A percentile compares a stretch with the other conserved stretches of the same genome.
phyloP scores from a whole-genome alignment of 1,140 invertebrate genomes.

The Bilobella aurantiaca region DNA sequence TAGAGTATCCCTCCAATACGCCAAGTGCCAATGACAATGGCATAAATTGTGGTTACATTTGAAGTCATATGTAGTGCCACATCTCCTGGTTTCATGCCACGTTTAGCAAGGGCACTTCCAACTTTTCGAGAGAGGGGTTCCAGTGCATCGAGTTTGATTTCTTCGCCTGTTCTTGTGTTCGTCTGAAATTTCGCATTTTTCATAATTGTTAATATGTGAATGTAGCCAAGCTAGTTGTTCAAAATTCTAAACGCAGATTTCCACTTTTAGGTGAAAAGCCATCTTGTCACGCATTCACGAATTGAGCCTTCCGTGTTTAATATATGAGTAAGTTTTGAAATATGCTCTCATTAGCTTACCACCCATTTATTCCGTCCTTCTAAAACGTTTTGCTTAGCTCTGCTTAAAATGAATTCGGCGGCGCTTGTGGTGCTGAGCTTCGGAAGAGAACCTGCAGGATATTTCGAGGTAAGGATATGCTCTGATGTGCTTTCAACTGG shows the following conservation, averaged over 20 bases:
- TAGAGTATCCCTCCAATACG: conserved; percentile 29
- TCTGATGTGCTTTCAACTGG: too few species aligned
- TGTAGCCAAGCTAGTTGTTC: background rate
- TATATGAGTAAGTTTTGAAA: background rate
- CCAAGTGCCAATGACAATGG: conserved; percentile 28
- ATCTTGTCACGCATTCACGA: background rate
- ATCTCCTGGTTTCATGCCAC: conserved; percentile 34
- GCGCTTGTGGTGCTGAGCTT: conserved; percentile 21
- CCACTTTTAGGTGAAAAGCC: background rate
- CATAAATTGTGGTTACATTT: conserved; percentile 29
- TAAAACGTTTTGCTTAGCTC: conserved; percentile 18
- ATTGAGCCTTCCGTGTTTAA: conserved; percentile 8
- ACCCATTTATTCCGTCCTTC: conserved; percentile 26
- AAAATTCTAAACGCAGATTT: background rate
- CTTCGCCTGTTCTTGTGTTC: conserved; percentile 25
- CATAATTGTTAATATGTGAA: background rate
- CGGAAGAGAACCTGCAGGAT: conserved; percentile 19
- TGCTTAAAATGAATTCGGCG: conserved; percentile 21
- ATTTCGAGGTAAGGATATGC: conserved; percentile 24
- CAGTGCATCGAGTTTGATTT: conserved; percentile 23
- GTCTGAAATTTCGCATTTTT: conserved; percentile 23
- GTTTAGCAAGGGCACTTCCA: conserved; percentile 24
- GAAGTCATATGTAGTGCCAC: conserved; percentile 27
- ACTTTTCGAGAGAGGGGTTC: conserved; percentile 24
- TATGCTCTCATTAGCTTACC: conserved; percentile 19